These are phyloP conservation scores for Cisticola juncidis DNA, from an alignment of 2,113 vertebrate genomes.

Conservation along the genomic window DNA sequence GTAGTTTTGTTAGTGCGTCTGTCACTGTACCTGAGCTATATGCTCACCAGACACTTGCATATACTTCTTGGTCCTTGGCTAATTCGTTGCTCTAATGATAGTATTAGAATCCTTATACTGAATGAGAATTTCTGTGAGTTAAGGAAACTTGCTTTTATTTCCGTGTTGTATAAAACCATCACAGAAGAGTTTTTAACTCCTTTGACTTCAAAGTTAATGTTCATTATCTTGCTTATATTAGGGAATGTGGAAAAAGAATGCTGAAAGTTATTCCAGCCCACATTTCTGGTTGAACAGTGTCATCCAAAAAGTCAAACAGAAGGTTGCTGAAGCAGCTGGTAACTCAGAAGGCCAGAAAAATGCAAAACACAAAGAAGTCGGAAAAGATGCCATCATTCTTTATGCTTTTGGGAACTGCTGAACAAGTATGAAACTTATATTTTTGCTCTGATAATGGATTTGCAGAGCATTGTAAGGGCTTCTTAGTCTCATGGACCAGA, in stretches of 20 bases:
- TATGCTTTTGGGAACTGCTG: not conserved
- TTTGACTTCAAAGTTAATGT: not conserved
- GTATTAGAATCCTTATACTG: not conserved
- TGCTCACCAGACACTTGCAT: not conserved
- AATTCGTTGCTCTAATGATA: not conserved
- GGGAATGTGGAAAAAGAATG: not conserved
- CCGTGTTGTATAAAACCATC: not conserved
- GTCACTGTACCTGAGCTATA: not conserved
- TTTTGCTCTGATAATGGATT: not conserved
- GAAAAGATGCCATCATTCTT: not conserved
- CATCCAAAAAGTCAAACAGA: not conserved
- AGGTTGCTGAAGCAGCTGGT: not conserved
- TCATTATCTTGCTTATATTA: not conserved
- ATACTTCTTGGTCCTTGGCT: not conserved
- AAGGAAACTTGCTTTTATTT: not conserved
- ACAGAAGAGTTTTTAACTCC: not conserved
- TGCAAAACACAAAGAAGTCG: not conserved
- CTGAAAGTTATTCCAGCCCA: not conserved
- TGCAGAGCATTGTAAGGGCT: not conserved
- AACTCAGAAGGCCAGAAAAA: not conserved
- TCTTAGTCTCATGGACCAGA: not conserved
- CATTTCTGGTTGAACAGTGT: not conserved
- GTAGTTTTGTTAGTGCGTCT: not conserved
- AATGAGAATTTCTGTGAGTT: not conserved
- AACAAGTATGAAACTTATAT: not conserved